phyloP scores from a whole-genome alignment of 2,797 vertebrate genomes.

The Betta splendens region DNA sequence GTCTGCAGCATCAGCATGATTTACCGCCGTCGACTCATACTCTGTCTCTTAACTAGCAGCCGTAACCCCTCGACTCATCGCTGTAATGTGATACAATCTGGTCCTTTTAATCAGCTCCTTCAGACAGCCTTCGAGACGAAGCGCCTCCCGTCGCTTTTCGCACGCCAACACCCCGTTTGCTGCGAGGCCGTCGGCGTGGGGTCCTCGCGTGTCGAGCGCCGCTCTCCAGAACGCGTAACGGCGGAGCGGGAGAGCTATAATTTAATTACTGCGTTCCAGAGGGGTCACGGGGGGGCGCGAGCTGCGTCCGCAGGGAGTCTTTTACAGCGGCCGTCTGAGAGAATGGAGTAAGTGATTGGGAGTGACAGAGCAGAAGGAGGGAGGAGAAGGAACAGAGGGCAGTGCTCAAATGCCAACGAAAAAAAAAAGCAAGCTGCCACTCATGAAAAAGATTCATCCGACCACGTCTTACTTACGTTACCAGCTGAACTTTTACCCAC shows the following conservation, averaged over 20 bases:
- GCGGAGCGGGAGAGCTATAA: slow-evolving; percentile 46
- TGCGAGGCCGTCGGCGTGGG: slow-evolving; percentile 47
- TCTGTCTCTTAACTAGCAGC: slow-evolving; percentile 45
- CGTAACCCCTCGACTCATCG: slow-evolving; percentile 54
- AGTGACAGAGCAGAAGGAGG: slow-evolving; percentile 70
- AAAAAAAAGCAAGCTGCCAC: no score
- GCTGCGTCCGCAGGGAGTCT: slow-evolving; percentile 53
- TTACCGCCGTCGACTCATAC: slow-evolving; percentile 56
- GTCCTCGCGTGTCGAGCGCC: slow-evolving; percentile 54
- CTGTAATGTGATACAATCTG: slow-evolving; percentile 57
- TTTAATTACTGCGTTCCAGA: slow-evolving; percentile 62
- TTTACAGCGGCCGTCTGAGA: slow-evolving; percentile 59
- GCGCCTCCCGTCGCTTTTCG: slow-evolving; percentile 2
- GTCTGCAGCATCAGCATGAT: slow-evolving; percentile 61
- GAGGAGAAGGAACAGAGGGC: slow-evolving; percentile 67
- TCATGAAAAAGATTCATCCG: no score
- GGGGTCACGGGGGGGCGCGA: slow-evolving; percentile 15
- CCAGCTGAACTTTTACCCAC: no score
- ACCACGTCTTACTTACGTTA: no score
- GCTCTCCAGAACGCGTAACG: slow-evolving; percentile 34
- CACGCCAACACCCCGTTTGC: slow-evolving; percentile 48
- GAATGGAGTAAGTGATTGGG: slow-evolving; percentile 70
- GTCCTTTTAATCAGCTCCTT: slow-evolving; percentile 60
- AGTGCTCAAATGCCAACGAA: slow-evolving; percentile 61
- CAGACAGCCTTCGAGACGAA: slow-evolving; percentile 45